phyloP scores from a whole-genome alignment of 2,888 invertebrate species.

The Sinohyriopsis cumingii region DNA sequence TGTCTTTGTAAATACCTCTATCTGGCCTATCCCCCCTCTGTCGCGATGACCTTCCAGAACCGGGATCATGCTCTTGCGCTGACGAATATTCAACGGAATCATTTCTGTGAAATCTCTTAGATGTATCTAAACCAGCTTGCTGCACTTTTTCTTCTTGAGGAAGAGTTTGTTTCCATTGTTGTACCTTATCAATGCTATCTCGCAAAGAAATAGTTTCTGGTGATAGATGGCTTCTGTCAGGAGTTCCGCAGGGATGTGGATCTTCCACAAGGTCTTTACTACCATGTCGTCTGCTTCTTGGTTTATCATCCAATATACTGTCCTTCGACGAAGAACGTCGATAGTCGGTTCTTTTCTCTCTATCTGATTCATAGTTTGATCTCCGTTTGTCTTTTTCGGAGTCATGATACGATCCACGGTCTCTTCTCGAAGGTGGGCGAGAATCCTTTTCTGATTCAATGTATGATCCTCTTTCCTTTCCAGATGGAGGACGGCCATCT shows the following conservation, averaged over 20 bases:
- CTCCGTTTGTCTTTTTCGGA: slow-evolving; percentile 33
- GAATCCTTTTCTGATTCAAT: slow-evolving; percentile 18
- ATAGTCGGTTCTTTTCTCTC: slow-evolving; percentile 33
- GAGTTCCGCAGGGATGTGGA: slow-evolving; percentile 22
- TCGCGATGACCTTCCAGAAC: slow-evolving; percentile 17
- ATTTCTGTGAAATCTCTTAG: slow-evolving; percentile 37
- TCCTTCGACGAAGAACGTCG: slow-evolving; percentile 62
- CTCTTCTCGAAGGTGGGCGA: slow-evolving; percentile 22
- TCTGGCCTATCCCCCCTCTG: slow-evolving; percentile 3
- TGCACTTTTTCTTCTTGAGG: slow-evolving; percentile 33
- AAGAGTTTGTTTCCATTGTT: slow-evolving; percentile 67
- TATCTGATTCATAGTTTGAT: slow-evolving; percentile 39
- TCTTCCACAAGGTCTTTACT: slow-evolving; percentile 59
- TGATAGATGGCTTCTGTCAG: slow-evolving; percentile 51
- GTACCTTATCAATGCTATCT: slow-evolving; percentile 70
- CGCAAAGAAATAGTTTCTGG: slow-evolving; percentile 64
- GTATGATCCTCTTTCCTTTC: slow-evolving; percentile 27
- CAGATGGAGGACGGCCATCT: slow-evolving; percentile 26
- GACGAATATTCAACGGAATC: slow-evolving; percentile 53
- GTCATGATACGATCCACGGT: slow-evolving; percentile 27
- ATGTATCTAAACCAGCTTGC: slow-evolving; percentile 33
- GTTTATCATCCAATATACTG: slow-evolving; percentile 57
- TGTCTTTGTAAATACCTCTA: slow-evolving; percentile 17
- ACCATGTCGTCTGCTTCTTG: slow-evolving; percentile 48
- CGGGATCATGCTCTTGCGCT: slow-evolving; percentile 41